phyloP scores from a whole-genome alignment of 2,888 invertebrate genomes.

The Crocallis elinguaria region DNA sequence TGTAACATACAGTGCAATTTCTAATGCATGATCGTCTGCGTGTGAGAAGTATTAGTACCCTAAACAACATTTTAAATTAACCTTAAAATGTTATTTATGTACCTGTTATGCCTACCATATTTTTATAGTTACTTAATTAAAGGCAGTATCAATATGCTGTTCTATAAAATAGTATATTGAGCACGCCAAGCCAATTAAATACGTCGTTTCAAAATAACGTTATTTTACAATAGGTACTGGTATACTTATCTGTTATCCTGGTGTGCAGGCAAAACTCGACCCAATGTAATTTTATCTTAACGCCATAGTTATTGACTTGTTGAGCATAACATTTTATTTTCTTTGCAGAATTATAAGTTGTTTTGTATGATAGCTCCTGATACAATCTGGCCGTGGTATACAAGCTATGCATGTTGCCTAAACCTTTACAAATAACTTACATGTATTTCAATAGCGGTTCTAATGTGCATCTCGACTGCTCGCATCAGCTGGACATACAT shows the following conservation, averaged over 20 bases:
- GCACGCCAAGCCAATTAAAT: too few species aligned
- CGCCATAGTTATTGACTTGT: slow-evolving; percentile 3
- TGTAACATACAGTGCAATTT: slow-evolving; percentile 6
- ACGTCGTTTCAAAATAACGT: too few species aligned
- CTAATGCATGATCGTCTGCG: slow-evolving; percentile 17
- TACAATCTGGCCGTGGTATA: not conserved
- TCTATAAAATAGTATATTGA: not conserved
- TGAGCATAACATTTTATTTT: slow-evolving; percentile 1
- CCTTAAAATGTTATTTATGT: not conserved
- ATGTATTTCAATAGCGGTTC: slow-evolving; percentile 24
- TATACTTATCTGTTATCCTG: too few species aligned
- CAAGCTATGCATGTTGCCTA: slow-evolving; percentile 16
- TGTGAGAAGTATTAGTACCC: not conserved
- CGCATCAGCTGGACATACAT: too few species aligned
- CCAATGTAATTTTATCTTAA: not conserved
- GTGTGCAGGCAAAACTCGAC: too few species aligned
- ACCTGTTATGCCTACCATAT: not conserved
- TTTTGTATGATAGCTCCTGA: slow-evolving; percentile 10
- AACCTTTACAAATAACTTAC: slow-evolving; percentile 21
- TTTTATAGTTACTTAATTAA: too few species aligned
- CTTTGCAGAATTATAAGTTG: slow-evolving; percentile 1
- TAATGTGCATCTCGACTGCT: too few species aligned
- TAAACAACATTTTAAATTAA: not conserved
- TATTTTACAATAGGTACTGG: too few species aligned
- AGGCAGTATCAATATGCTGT: not conserved